Evolutionary conservation across 1,140 invertebrate genomes (phyloP).

Genomic region (Belonocnema kinseyi): DNA sequence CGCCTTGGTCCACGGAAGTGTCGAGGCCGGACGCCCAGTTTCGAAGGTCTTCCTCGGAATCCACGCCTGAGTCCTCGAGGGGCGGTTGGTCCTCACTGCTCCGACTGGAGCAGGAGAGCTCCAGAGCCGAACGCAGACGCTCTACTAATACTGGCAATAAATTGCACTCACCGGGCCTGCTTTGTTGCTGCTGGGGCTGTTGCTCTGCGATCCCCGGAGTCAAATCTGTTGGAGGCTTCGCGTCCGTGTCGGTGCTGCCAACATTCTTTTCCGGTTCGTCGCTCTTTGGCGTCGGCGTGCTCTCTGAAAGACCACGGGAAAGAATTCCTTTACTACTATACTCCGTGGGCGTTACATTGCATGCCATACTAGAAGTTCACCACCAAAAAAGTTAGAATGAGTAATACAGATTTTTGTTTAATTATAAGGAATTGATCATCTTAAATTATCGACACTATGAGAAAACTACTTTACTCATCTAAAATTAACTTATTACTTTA

Average conservation of each 20-base stretch:
- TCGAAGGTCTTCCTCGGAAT: slow-evolving; percentile 61
- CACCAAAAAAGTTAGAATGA: background rate
- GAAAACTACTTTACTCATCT: too few relatives aligned
- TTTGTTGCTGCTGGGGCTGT: slow-evolving; percentile 39
- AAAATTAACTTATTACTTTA: too few relatives aligned
- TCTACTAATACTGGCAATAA: slow-evolving; percentile 74
- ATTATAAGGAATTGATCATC: too few relatives aligned
- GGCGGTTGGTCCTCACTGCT: slow-evolving; percentile 58
- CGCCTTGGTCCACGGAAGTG: slow-evolving; percentile 52
- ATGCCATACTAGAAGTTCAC: background rate
- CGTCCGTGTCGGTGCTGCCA: slow-evolving; percentile 19
- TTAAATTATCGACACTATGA: too few relatives aligned
- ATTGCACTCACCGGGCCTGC: slow-evolving; percentile 71
- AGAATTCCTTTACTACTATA: slow-evolving; percentile 17
- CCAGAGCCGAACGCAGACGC: slow-evolving; percentile 69
- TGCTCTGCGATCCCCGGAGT: slow-evolving; percentile 37
- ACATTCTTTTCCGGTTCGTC: slow-evolving; percentile 53
- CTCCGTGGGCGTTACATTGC: slow-evolving; percentile 7
- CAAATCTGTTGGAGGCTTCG: slow-evolving; percentile 40
- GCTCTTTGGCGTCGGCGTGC: slow-evolving; percentile 42
- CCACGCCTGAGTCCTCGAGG: slow-evolving; percentile 59
- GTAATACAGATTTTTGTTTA: too few relatives aligned
- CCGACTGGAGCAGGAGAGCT: slow-evolving; percentile 62
- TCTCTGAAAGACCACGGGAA: slow-evolving; percentile 53
- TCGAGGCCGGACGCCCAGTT: slow-evolving; percentile 56